Base-by-base conservation (phyloP, 1,140 invertebrate genomes). In the Camponotus floridanus region DNA sequence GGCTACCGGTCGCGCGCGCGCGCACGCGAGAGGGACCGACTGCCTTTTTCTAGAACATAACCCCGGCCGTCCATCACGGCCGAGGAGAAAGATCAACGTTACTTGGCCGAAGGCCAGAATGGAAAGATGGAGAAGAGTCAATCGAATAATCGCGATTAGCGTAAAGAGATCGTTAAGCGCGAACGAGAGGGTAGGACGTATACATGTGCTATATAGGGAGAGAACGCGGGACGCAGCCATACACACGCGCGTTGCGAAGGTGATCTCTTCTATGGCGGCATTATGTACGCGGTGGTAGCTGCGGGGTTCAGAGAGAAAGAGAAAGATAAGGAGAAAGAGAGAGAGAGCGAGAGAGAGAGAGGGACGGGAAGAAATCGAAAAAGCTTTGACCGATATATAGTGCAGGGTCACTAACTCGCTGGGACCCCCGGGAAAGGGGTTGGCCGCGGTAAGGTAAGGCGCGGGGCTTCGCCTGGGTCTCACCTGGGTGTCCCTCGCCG, bases 401-500 rank as follows among this genome's bases (percentile, higher is more conserved):
- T 65, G 76, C 15, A 73, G 36, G 31, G 36, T 71, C 31, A 76
- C 48, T 15, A 13, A 68, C 48, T 51, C 48, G 48, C 48, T 51
- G 9, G 45, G 48, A 26, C 26, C 5, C n/a, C 71, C n/a, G 21
- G 15, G 26, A 59, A 57, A 8, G 11, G 26, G 33, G 45, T 57
- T n/a, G 45, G 21, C 21, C 11, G 42, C 45, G 1, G 51, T 8
- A 42, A 42, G 74, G 1, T 57, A 26, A 26, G 26, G 26, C 26
- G 31, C 57, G 18, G 18, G 76, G 21, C 1, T 4, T n/a, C 36
- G 31, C 57, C n/a, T n/a, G n/a, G n/a, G n/a, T n/a, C n/a, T 96
- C 95, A 98, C 98, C 98, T 96, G 99, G 99, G 96, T 99, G 99
- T 92, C 99, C 99, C 96, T 99, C 99, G 92, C 99, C 99, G 76